Base-by-base conservation (phyloP, 2,113 vertebrate genomes). In the Aspiorhynchus laticeps region DNA sequence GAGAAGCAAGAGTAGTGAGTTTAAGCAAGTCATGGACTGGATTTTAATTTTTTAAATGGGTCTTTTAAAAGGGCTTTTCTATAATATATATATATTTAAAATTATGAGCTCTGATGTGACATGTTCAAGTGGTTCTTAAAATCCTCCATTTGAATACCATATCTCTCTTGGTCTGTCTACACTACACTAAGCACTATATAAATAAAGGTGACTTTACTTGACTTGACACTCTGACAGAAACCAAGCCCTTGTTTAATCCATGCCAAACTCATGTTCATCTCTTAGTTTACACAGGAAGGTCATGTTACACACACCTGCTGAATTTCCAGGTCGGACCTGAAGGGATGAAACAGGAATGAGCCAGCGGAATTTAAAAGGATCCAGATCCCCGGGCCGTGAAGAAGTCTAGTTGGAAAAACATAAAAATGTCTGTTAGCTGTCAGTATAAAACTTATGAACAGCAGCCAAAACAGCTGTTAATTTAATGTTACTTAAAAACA, bases 281-380 rank as follows among this genome's bases (percentile, higher is more conserved):
- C 12, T 41, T 41, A 41, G 75, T 31, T 65, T 33, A 85, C 28
- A 36, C 26, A 28, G 17, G 14, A 65, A 51, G 7, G 26, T 74
- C 26, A 38, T 2, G 75, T 41, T 65, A 33, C 17, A 63, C 41
- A n/a, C 26, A 98, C 98, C 98, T 96, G 96, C 93, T 89, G 96
- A 81, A 91, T 95, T 96, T 69, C 95, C 96, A 78, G 96, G 92
- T 85, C 98, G 88, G 89, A 99, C 95, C 83, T 98, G 97, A 78
- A 98, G 95, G 0, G 96, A 97, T 0, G 97, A 97, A 87, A 96
- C 94, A 85, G 98, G 98, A 92, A 99, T 97, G 80, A 99, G 88
- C 97, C 98, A 99, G 84, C 97, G 96, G 92, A 99, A 99, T 92
- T 97, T 98, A 92, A 98, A 98, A 0, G 96, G 95, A 89, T 99